These are phyloP conservation scores for Drosophila cardini DNA, from an alignment of 1,140 invertebrate genomes.

Conservation along the genomic window DNA sequence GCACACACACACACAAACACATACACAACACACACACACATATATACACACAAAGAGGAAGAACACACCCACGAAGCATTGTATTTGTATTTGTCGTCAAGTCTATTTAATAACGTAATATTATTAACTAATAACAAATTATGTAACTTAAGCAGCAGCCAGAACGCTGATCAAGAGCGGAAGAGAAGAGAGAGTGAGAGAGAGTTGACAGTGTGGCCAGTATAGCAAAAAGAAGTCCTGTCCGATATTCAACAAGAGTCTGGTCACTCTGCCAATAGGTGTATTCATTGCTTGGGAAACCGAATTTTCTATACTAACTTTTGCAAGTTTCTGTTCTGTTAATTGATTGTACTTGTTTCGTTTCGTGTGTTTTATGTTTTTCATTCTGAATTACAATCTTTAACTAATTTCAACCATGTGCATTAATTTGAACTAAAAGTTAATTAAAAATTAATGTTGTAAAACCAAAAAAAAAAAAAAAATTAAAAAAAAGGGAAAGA, in stretches of 20 bases:
- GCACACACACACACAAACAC: slow-evolving; percentile 31
- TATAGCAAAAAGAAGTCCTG: neutral
- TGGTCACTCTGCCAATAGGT: slow-evolving; percentile 23
- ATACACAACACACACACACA: slow-evolving; percentile 28
- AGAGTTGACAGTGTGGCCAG: slow-evolving; percentile 8
- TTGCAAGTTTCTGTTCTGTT: slow-evolving; percentile 34
- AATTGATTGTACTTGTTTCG: slow-evolving; percentile 50
- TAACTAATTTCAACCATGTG: slow-evolving; percentile 66
- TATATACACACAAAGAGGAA: slow-evolving; percentile 26
- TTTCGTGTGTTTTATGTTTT: slow-evolving; percentile 57
- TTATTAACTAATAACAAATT: slow-evolving; percentile 78
- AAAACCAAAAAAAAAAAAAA: slow-evolving; percentile 77
- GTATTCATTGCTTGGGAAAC: slow-evolving; percentile 42
- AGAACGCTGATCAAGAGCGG: slow-evolving; percentile 22
- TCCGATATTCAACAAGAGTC: neutral
- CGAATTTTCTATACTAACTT: slow-evolving; percentile 51
- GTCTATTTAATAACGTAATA: slow-evolving; percentile 76
- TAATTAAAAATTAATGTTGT: slow-evolving; percentile 81
- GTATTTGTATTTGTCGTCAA: slow-evolving; percentile 61
- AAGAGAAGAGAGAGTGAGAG: neutral
- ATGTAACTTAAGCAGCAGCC: slow-evolving; percentile 72
- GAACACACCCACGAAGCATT: slow-evolving; percentile 55
- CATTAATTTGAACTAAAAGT: slow-evolving; percentile 84
- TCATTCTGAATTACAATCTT: slow-evolving; percentile 41
- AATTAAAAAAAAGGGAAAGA: slow-evolving; percentile 40